Base-by-base conservation (phyloP, 2,797 vertebrate genomes). In the Loris lydekkerianus region DNA sequence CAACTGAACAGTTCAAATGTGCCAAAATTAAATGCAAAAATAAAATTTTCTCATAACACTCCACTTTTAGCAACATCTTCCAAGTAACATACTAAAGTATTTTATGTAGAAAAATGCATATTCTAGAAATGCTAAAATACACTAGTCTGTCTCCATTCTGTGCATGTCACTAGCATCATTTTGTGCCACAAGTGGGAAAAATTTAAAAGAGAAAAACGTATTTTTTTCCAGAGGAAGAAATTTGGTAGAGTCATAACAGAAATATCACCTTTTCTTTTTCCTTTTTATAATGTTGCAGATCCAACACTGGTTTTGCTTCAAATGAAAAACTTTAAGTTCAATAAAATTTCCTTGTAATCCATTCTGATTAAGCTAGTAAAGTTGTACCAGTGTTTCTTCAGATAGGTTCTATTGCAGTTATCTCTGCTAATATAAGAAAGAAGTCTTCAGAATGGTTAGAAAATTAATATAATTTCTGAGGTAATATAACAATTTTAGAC, bases 151-250 rank as follows among this genome's bases (percentile, higher is more conserved):
- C 40, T 58, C 10, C 8, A 43, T 86, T 89, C 20, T 80, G 23
- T 82, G n/a, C 3, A 67, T 85, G 29, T 90, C 13, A 34, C 9
- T 92, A 72, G 21, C 23, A 90, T 93, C 34, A 89, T 85, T 86
- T 95, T 91, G 25, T 92, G 29, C 10, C 10, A 84, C 10, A 95
- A 88, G 7, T 58, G 10, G 34, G 31, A 60, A 91, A 76, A 46
- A 60, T n/a, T 82, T 2, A 82, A 86, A 69, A 70, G 25, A 69
- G 23, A 86, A 81, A 82, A 53, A 81, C 25, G 86, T 20, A 81
- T 77, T 75, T 89, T 93, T 94, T 2, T 10, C 40, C 37, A 97
- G 15, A 86, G 34, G 25, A 37, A 91, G 25, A 93, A 92, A 69
- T 8, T 72, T 7, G 2, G 43, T 2, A 77, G 88, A 85, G 18